Evolutionary conservation across 1,140 invertebrate species (phyloP), one percentile per base, ranked within the genome.

Genomic region (Caenorhabditis latens): DNA sequence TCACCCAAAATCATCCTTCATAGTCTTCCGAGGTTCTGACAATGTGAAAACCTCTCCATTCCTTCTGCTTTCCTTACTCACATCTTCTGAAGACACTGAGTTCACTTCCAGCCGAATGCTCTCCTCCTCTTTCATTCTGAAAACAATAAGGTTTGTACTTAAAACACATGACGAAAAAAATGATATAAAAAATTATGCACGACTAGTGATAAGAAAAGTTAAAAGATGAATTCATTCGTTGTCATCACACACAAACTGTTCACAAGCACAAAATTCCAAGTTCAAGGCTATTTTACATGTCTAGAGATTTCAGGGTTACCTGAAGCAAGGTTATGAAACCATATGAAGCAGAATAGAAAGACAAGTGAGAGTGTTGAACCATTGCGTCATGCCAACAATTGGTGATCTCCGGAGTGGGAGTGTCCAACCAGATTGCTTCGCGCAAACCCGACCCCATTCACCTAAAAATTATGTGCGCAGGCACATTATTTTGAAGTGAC

Each of bases 391-490:
- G 24, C 24, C n/a, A 9, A 32, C 21, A 63, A 63, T 21, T 58
- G 14, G 55, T 58, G 55, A n/a, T 58, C 55, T 58, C 55, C 55
- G 55, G 55, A 58, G n/a, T 19, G 19, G 19, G 55, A 58, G n/a
- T 19, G 50, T 1, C 55, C 55, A 58, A 58, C n/a, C 55, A 16
- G n/a, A 58, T 7, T 32, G 32, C 32, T 32, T 32, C 0, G 32
- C 32, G 55, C 55, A 58, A 19, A 58, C 55, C 9, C n/a, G 32
- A 32, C 32, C 32, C 32, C 32, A 32, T 32, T 32, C n/a, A n/a
- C n/a, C n/a, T n/a, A 9, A 24, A 67, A 67, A 67, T 67, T 67
- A 67, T 71, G 65, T 71, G 65, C 40, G 65, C 65, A 63, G 24
- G 40, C 14, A 19, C 65, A 71, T 71, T 43, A 43, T 71, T 71